Evolutionary conservation across 2,797 vertebrate species (phyloP), one percentile per base, ranked within the genome.

Genomic region (Lycodopsis pacificus): DNA sequence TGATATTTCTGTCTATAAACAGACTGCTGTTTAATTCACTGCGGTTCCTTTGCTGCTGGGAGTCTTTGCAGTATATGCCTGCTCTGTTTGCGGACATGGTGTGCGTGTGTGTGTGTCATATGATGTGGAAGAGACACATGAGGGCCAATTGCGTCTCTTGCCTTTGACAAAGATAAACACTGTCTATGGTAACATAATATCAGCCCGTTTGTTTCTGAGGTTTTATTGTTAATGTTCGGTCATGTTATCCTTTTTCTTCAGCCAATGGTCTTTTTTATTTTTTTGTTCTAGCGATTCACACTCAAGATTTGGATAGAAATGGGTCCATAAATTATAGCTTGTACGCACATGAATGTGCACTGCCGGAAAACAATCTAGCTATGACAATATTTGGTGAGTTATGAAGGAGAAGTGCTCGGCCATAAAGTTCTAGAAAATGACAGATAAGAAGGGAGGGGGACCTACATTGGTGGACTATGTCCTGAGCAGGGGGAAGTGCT

Each of bases 111-210:
- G 56, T 44, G 46, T 53, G 49, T 77, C 87, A 83, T 85, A 83
- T 91, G 85, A 89, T 84, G 73, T 49, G 10, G 66, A 76, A 73
- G 65, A 76, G 65, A 80, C 58, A 61, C 65, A 76, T 38, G 30
- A 54, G 73, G 59, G 40, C 80, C 79, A 77, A 48, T 76, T 12
- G 53, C 71, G 67, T 53, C 49, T 76, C 61, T 59, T 42, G 64
- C 46, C 59, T 66, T 76, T 73, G n/a, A 72, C 34, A 69, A 75
- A 76, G 58, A 80, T 61, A 79, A 88, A 87, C 71, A 75, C 27
- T 36, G 59, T 66, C 22, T 62, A 15, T 10, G 40, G 53, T 91
- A 86, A 84, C 58, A 76, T 85, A 86, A 92, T 13, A 61, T 61
- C 58, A 54, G 19, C 10, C 15, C 44, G 30, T 62, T 64, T 63